Evolutionary conservation across 37 sponge, comb jelly and placozoan species (phyloP).

Genomic region (Crambe crambe): DNA sequence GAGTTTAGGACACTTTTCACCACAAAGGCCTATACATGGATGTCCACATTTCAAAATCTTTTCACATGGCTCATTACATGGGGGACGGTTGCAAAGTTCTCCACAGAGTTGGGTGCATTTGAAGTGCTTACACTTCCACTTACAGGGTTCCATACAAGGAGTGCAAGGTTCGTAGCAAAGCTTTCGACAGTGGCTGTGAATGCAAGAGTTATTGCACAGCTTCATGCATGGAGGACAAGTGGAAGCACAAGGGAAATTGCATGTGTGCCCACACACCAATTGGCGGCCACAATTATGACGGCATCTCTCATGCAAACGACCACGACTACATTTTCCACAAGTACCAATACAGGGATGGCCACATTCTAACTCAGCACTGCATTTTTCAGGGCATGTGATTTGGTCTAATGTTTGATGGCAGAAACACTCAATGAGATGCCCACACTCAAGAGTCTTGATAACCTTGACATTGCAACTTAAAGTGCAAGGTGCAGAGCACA

Average conservation of each 20-base stretch:
- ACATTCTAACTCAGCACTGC: slow-evolving; percentile 51
- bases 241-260: slow-evolving; percentile 64
- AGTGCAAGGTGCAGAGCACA: slow-evolving; percentile 65
- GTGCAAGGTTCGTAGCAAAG: slow-evolving; percentile 74
- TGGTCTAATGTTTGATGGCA: slow-evolving; percentile 14
- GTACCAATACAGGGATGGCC: slow-evolving; percentile 74
- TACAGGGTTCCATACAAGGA: slow-evolving; percentile 74
- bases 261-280: slow-evolving; percentile 81
- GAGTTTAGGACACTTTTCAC: slow-evolving; percentile 76
- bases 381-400: slow-evolving; percentile 18
- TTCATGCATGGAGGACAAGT: slow-evolving; percentile 75
- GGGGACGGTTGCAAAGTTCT: slow-evolving; percentile 74
- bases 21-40: slow-evolving; percentile 91
- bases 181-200: slow-evolving; percentile 73
- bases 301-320: slow-evolving; percentile 77
- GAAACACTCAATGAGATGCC: slow-evolving; percentile 40
- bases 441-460: slow-evolving; percentile 51
- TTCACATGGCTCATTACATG: slow-evolving; percentile 55
- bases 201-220: slow-evolving; percentile 71
- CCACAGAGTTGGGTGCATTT: slow-evolving; percentile 77
- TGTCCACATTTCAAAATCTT: slow-evolving; percentile 69
- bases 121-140: slow-evolving; percentile 82
- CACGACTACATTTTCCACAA: slow-evolving; percentile 63
- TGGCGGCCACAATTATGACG: slow-evolving; percentile 53
- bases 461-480: slow-evolving; percentile 27